Base-by-base conservation (phyloP, 64 coral and sea anemone genomes). In the Dendrophyllia cribrosa region DNA sequence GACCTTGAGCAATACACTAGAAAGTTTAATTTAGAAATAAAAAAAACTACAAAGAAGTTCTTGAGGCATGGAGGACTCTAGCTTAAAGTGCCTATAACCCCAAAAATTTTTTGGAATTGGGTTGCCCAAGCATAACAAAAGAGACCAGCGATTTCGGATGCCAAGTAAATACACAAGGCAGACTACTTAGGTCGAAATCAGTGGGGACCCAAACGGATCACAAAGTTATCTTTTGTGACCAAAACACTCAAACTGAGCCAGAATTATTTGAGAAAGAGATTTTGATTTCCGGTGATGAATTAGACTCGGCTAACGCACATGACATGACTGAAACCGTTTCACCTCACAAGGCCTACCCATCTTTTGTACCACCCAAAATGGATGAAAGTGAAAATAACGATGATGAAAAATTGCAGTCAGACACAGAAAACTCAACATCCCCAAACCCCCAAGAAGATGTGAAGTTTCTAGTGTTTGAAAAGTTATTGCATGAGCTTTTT, bases 401-500 rank as follows among this genome's bases (percentile, higher is more conserved):
- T 7, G 53, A 56, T 7, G 53, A 56, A 56, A 12, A 56, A 56
- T 55, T 6, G 52, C 52, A 55, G 52, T 55, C 17, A 25, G 23
- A 11, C 21, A 11, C 21, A 26, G n/a, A 26, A 7, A 9, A 34
- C n/a, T 70, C 67, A 70, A 70, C 20, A n/a, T 25, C n/a, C 45
- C 17, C 47, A 50, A 58, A 80, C 50, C 60, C 44, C 22, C 51
- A 89, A 89, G 87, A 90, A 9, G 59, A 90, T 17, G 9, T 45
- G 43, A 76, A 88, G 43, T 88, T 75, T 23, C 24, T 75, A 43
- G 86, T 88, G 1, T 88, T 88, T 58, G 13, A 75, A 44, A 12
- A 75, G 24, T 6, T 76, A 45, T 25, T 88, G 10, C 14, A 58
- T 58, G 23, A 76, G 55, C 86, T 88, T 43, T 75, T 88, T 19